Evolutionary conservation across 2,888 invertebrate genomes (phyloP).

Genomic region (Phoronis australis): DNA sequence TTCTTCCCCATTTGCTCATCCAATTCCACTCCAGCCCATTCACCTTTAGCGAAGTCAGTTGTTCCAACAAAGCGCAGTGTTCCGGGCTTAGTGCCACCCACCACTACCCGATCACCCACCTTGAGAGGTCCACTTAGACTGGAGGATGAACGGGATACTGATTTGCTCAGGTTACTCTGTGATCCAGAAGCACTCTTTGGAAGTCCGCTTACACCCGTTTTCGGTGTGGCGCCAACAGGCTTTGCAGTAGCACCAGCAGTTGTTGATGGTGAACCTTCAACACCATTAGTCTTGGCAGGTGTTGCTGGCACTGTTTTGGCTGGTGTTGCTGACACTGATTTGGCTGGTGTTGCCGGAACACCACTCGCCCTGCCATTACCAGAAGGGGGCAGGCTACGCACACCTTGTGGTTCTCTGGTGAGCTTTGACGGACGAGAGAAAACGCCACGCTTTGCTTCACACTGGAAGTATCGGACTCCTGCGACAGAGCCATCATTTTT

Average conservation of each 20-base stretch:
- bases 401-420: conserved; percentile 32
- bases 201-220: too few relatives aligned
- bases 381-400: conserved; percentile 8
- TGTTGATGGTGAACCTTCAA: not conserved
- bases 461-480: conserved; percentile 51
- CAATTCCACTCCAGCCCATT: conserved; percentile 94
- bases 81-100: conserved; percentile 67
- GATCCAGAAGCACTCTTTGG: conserved; percentile 4
- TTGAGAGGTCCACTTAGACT: conserved; percentile 25
- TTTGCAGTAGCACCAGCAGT: not conserved
- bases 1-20: conserved; percentile 93
- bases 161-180: conserved; percentile 10
- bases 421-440: conserved; percentile 67
- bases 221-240: too few relatives aligned
- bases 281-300: not conserved
- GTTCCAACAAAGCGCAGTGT: conserved; percentile 77
- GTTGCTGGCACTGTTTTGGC: not conserved
- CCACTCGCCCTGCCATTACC: not conserved
- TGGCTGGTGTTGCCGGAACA: not conserved
- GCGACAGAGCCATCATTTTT: conserved; percentile 53
- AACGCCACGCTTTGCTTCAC: conserved; percentile 50
- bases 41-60: conserved; percentile 85
- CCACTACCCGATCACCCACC: conserved; percentile 46
- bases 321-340: not conserved
- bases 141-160: conserved; percentile 29